A percentile compares a stretch with the other conserved stretches of the same genome.
Evolutionary conservation across 37 sponge, comb jelly and placozoan species (phyloP).

Genomic region (Beroe forskalii): DNA sequence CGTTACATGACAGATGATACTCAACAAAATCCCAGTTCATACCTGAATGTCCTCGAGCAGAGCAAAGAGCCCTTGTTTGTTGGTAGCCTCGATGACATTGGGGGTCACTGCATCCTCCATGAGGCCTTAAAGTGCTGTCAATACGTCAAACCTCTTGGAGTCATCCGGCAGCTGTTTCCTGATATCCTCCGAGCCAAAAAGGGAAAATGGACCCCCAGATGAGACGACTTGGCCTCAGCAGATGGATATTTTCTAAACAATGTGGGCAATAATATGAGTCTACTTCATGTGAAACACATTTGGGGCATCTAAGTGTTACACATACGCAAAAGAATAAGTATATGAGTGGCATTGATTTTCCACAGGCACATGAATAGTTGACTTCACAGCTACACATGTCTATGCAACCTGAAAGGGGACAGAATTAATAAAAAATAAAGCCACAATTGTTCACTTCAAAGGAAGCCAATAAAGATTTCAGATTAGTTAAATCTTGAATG

Average conservation of each 20-base stretch:
- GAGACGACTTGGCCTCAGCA: slow-evolving; percentile 74
- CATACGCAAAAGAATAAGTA: slow-evolving; percentile 53
- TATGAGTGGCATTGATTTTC: slow-evolving; percentile 54
- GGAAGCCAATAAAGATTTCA: no score
- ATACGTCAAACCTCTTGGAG: slow-evolving; percentile 95
- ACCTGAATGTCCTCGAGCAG: slow-evolving; percentile 88
- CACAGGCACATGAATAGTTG: slow-evolving; percentile 42
- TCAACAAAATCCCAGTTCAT: no score
- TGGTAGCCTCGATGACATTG: slow-evolving; percentile 93
- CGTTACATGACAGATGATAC: no score
- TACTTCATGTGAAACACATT: slow-evolving; percentile 62
- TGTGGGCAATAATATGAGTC: slow-evolving; percentile 60
- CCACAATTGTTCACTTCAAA: no score
- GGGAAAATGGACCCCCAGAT: slow-evolving; percentile 97
- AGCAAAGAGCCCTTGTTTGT: slow-evolving; percentile 81
- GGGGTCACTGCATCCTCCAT: slow-evolving; percentile 89
- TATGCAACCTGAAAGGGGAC: no score
- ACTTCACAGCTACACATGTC: slow-evolving; percentile 22
- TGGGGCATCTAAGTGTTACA: slow-evolving; percentile 46
- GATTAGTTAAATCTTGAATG: no score
- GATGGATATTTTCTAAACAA: slow-evolving; percentile 55
- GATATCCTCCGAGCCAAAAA: slow-evolving; percentile 97
- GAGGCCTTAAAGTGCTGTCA: slow-evolving; percentile 87
- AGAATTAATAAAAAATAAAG: no score
- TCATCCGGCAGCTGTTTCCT: slow-evolving; percentile 92